Evolutionary conservation across 2,797 vertebrate genomes (phyloP), one percentile per base, ranked within the genome.

Genomic region (Pseudotriccus pelzelni): DNA sequence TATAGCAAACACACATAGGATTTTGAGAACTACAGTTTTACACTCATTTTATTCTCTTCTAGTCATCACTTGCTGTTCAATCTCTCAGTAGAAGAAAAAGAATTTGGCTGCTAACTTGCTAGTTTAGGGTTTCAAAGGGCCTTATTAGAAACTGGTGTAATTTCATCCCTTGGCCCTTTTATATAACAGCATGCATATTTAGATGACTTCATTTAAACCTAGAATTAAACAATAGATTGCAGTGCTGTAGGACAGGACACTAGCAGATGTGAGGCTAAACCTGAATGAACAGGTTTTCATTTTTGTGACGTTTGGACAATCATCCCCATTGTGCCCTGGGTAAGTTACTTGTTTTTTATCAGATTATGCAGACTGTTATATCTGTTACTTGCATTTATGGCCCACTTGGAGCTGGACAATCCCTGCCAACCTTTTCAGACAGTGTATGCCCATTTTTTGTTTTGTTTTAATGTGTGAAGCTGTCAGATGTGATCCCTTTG

Each of bases 121-220:
- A 96, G 97, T 96, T 97, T 99, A 98, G 90, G 86, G 97, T 99
- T 99, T 99, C 98, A 99, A 98, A 99, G 98, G 95, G 96, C 97
- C 98, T 98, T 98, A 98, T 98, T 98, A 98, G 97, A 98, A 98
- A 98, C 98, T 98, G 98, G 97, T 99, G 99, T 99, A 99, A 99
- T 99, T 99, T 98, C 98, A 99, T 99, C 98, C 97, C 95, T 89
- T 90, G 62, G 87, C 64, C 90, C 96, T 97, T 97, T 98, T 98
- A 97, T 98, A 92, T 98, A 98, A 98, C 95, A 96, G 93, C 17
- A 77, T 97, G 96, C 95, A 90, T 97, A 97, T 98, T 98, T 98
- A 96, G 97, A 98, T 98, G 98, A 98, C 97, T 98, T 98, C 89
- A 95, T 98, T 98, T 98, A 98, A 98, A 98, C 96, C 97, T 96